phyloP scores from a whole-genome alignment of 1,140 invertebrate species.

The Polyergus mexicanus region DNA sequence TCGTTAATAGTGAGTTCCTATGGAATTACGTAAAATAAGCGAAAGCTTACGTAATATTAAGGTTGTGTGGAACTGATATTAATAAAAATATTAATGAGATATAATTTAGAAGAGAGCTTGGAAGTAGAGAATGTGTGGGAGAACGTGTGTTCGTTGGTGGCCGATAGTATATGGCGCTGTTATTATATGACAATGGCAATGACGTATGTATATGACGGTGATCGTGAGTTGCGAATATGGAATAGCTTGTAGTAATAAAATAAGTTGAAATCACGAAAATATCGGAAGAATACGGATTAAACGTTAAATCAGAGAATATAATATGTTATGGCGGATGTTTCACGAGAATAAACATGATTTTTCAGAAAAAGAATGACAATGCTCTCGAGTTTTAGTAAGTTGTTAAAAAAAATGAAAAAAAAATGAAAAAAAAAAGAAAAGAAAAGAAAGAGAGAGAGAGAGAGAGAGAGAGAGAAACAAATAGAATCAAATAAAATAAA shows the following conservation, averaged over 20 bases:
- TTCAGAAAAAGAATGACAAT: constrained; percentile 51
- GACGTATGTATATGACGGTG: constrained; percentile 60
- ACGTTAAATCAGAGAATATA: constrained; percentile 68
- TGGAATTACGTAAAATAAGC: constrained; percentile 84
- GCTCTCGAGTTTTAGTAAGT: constrained; percentile 46
- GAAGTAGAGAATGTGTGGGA: constrained; percentile 81
- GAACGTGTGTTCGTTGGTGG: constrained; percentile 76
- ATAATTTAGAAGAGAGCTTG: constrained; percentile 81
- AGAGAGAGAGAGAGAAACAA: constrained; percentile 38
- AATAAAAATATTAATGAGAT: constrained; percentile 82
- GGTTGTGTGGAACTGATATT: constrained; percentile 79
- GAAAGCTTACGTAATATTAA: constrained; percentile 85
- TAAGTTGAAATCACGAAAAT: constrained; percentile 76
- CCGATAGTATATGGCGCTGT: constrained; percentile 57
- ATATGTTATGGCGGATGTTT: constrained; percentile 63
- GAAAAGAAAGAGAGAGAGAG: constrained; percentile 40
- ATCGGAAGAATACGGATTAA: constrained; percentile 67
- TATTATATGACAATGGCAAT: constrained; percentile 68
- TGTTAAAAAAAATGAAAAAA: constrained; percentile 53
- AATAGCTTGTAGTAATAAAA: constrained; percentile 78
- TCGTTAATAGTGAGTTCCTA: constrained; percentile 77
- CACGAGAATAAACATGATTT: constrained; percentile 58
- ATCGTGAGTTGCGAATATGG: constrained; percentile 72
- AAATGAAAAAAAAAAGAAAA: constrained; percentile 21
- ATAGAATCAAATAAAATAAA: not conserved